These are phyloP conservation scores for Drosophila lacicola DNA, from an alignment of 2,888 invertebrate species.

Conservation along the genomic window DNA sequence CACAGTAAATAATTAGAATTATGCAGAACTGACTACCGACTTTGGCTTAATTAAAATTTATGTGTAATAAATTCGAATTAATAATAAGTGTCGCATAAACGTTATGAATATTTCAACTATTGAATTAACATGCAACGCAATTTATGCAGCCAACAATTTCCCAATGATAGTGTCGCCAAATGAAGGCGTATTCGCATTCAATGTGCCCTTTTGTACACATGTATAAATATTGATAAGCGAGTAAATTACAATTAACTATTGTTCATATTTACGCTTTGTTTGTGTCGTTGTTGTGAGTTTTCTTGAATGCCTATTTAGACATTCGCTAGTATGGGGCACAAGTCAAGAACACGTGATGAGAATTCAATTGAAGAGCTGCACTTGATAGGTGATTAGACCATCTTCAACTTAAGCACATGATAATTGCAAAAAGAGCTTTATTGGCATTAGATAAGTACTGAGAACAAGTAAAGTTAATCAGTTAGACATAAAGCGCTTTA, in stretches of 20 bases:
- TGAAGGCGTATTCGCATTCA: slow-evolving; percentile 10
- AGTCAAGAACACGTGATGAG: slow-evolving; percentile 11
- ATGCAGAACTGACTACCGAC: slow-evolving; percentile 19
- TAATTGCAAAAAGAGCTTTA: neutral
- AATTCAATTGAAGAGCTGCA: neutral
- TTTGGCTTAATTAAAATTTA: slow-evolving; percentile 45
- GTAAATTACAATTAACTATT: neutral
- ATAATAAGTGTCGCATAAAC: slow-evolving; percentile 28
- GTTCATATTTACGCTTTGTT: neutral
- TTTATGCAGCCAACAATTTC: slow-evolving; percentile 22
- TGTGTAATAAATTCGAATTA: slow-evolving; percentile 40
- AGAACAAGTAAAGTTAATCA: neutral
- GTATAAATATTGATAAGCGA: slow-evolving; percentile 21
- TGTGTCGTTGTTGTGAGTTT: neutral
- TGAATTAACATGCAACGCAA: slow-evolving; percentile 52
- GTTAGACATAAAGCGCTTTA: neutral
- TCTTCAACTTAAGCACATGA: neutral
- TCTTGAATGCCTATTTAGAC: neutral
- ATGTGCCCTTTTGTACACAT: neutral
- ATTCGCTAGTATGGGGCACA: neutral
- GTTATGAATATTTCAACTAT: slow-evolving; percentile 18
- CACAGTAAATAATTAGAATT: slow-evolving; percentile 26
- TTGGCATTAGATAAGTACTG: neutral
- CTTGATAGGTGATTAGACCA: slow-evolving; percentile 3
- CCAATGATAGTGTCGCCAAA: slow-evolving; percentile 22